A percentile compares a stretch with the other conserved stretches of the same genome.
Evolutionary conservation across 2,888 invertebrate genomes (phyloP).

Genomic region (Cordilura impudica): DNA sequence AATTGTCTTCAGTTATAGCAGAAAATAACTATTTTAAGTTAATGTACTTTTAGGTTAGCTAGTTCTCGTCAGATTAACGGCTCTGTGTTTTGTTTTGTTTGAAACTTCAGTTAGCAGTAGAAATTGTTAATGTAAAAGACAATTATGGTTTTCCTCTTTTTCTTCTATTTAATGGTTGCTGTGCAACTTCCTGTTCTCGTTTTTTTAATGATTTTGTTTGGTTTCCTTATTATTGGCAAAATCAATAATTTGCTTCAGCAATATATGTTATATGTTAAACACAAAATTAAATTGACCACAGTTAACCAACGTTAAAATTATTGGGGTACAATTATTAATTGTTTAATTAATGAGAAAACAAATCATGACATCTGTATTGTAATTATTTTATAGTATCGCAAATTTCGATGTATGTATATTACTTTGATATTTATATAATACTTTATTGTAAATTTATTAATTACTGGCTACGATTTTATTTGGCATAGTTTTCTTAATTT

Average conservation of each 20-base stretch:
- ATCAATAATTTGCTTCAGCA: conserved; percentile 33
- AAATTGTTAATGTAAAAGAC: not conserved
- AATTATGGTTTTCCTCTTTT: not conserved
- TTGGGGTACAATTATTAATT: conserved; percentile 4
- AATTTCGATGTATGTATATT: not conserved
- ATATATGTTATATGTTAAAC: conserved; percentile 14
- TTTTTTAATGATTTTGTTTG: conserved; percentile 7
- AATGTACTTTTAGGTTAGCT: conserved; percentile 14
- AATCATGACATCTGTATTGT: not conserved
- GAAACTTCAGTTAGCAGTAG: not conserved
- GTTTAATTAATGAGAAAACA: not conserved
- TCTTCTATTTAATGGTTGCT: conserved; percentile 19
- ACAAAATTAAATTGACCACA: conserved; percentile 12
- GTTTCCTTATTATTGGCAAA: conserved; percentile 18
- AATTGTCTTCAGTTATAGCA: not conserved
- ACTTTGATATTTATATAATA: not conserved
- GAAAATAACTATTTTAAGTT: conserved; percentile 1
- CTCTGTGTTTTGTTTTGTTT: conserved; percentile 1
- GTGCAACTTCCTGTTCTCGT: conserved; percentile 44
- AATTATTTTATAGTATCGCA: not conserved
- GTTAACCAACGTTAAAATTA: not conserved
- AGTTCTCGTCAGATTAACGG: conserved; percentile 16
- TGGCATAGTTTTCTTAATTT: conserved; percentile 39
- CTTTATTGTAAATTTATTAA: conserved; percentile 1
- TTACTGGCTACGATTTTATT: conserved; percentile 39